phyloP scores from a whole-genome alignment of 2,888 invertebrate species.

The Malacosoma neustria region DNA sequence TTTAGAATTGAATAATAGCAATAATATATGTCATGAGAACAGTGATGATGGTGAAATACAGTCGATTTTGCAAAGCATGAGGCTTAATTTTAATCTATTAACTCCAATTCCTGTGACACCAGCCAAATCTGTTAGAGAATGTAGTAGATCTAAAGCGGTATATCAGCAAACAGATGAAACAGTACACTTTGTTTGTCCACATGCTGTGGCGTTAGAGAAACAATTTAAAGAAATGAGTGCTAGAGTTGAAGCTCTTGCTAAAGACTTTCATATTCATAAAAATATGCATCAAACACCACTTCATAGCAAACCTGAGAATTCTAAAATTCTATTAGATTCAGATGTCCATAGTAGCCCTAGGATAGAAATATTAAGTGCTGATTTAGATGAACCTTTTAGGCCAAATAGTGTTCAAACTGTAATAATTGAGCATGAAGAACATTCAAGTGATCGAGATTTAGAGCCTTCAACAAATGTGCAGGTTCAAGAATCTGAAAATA shows the following conservation, averaged over 20 bases:
- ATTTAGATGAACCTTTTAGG: too few species aligned
- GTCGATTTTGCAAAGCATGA: constrained; percentile 43
- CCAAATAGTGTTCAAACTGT: background rate
- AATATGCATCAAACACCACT: constrained; percentile 14
- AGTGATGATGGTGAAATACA: constrained; percentile 40
- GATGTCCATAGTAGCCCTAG: too few species aligned
- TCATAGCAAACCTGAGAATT: background rate
- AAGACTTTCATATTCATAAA: constrained; percentile 24
- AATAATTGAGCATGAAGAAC: background rate
- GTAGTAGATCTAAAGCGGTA: constrained; percentile 1
- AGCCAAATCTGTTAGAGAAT: constrained; percentile 11
- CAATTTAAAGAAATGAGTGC: constrained; percentile 22
- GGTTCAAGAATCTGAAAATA: background rate
- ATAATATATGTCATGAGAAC: constrained; percentile 19
- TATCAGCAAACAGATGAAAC: constrained; percentile 3
- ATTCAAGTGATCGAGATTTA: background rate
- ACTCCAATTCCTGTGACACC: constrained; percentile 49
- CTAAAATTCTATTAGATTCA: background rate
- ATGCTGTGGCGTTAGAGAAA: constrained; percentile 22
- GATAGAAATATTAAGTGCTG: too few species aligned
- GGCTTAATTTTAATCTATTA: constrained; percentile 26
- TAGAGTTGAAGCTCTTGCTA: constrained; percentile 18
- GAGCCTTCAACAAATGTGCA: background rate
- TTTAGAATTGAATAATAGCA: constrained; percentile 35
- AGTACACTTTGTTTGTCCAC: constrained; percentile 12